phyloP scores from a whole-genome alignment of 2,888 invertebrate species.

The Monoplex corrugatus region DNA sequence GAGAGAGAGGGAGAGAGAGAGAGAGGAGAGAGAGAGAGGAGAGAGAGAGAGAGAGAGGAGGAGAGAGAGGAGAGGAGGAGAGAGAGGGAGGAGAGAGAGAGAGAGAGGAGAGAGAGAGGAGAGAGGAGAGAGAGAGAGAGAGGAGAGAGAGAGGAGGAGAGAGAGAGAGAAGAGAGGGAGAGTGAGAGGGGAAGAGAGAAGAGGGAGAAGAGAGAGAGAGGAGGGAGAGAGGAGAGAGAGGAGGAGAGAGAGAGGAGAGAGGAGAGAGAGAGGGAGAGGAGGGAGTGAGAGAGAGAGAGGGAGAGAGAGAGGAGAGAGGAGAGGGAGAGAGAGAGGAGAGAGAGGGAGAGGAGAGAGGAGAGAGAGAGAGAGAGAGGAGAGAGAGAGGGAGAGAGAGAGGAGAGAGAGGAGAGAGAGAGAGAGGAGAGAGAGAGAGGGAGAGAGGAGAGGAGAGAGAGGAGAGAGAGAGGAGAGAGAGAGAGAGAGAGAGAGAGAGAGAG shows the following conservation, averaged over 20 bases:
- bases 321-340: too few species aligned
- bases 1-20: background rate
- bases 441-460: too few species aligned
- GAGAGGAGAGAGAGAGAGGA: background rate
- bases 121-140: background rate
- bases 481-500: too few species aligned
- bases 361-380: conserved; percentile 1
- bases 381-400: background rate
- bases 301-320: too few species aligned
- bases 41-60: background rate
- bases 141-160: background rate
- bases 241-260: background rate
- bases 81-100: background rate
- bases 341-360: background rate
- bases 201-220: background rate
- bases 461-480: too few species aligned
- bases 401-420: too few species aligned
- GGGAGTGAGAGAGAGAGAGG: too few species aligned
- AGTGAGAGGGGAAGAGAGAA: conserved; percentile 36
- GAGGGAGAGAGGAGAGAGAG: too few species aligned
- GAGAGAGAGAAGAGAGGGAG: background rate
- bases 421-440: too few species aligned
- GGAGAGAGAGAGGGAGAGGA: background rate
- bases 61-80: background rate
- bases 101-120: background rate